A percentile compares a stretch with the other conserved stretches of the same genome.
Conservation (phyloP, 2,797 vertebrate species). For the Astyanax mexicanus region DNA sequence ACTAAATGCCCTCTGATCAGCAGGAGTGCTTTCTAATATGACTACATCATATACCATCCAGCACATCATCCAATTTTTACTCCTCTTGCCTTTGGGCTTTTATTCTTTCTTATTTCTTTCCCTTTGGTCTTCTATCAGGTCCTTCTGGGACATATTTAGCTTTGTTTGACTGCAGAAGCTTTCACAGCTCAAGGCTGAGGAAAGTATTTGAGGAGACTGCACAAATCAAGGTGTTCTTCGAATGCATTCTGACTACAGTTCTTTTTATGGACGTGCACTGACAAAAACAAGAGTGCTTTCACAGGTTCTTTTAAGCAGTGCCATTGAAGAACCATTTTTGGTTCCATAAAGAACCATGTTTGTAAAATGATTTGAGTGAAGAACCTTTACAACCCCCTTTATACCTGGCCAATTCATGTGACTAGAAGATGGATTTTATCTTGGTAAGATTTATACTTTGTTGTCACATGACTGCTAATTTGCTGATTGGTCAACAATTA, state of each 20-base stretch:
- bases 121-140: neutral
- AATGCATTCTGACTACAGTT: conserved; percentile 30
- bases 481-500: too few species aligned
- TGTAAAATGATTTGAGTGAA: too few species aligned
- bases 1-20: conserved; percentile 10
- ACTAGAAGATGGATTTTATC: too few species aligned
- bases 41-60: neutral
- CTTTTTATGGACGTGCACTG: conserved; percentile 1
- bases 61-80: conserved; percentile 13
- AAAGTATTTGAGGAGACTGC: neutral
- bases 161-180: conserved; percentile 21
- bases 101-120: neutral
- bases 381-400: too few species aligned
- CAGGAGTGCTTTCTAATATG: conserved; percentile 3
- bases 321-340: too few species aligned
- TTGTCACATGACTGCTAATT: too few species aligned
- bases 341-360: too few species aligned
- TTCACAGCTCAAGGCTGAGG: conserved; percentile 29
- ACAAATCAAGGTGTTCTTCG: neutral
- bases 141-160: conserved; percentile 7
- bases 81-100: neutral
- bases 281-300: too few species aligned
- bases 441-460: too few species aligned
- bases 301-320: neutral
- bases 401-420: too few species aligned